Evolutionary conservation across 2,888 invertebrate species (phyloP), one percentile per base, ranked within the genome.

Genomic region (Limnephilus marmoratus): DNA sequence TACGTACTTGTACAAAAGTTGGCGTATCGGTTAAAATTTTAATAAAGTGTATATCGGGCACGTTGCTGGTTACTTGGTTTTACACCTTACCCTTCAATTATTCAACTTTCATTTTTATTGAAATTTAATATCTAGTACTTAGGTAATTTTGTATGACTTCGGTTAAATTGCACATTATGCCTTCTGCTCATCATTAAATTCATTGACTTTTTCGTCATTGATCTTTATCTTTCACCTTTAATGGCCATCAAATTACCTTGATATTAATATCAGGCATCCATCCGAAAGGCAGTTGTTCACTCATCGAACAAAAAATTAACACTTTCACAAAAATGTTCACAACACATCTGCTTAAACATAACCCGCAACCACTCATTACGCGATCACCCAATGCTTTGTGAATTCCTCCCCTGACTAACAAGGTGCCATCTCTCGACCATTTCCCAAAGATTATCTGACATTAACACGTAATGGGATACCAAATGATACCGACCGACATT

Each of bases 331-430:
- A 24, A 68, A 68, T 9, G 2, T 68, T 68, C 68, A 37, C 49
- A 80, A 81, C n/a, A 37, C 90, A 90, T 90, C 90, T 90, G 90
- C 90, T 29, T 34, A n/a, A 68, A 68, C 9, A 68, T n/a, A 68
- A 9, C 68, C n/a, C 15, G n/a, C 81, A 90, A 31, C 45, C 90
- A 45, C 9, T 45, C 5, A 90, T 90, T 82, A 80, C n/a, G n/a
- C 68, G 68, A 81, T 37, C 41, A 45, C 29, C 80, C 37, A 49
- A 81, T 81, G 82, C 34, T 81, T 90, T 81, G 90, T 29, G 81
- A 90, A 80, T 37, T 37, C 41, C 15, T 90, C 81, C 41, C 45
- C 31, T 81, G 1, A 18, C 90, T 82, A 90, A 90, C 90, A 41
- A 90, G 90, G 81, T 81, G 90, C 81, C 34, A 90, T 90, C 81